These are phyloP conservation scores for Drosophila kanekoi DNA, from an alignment of 2,888 invertebrate genomes.

Conservation along the genomic window DNA sequence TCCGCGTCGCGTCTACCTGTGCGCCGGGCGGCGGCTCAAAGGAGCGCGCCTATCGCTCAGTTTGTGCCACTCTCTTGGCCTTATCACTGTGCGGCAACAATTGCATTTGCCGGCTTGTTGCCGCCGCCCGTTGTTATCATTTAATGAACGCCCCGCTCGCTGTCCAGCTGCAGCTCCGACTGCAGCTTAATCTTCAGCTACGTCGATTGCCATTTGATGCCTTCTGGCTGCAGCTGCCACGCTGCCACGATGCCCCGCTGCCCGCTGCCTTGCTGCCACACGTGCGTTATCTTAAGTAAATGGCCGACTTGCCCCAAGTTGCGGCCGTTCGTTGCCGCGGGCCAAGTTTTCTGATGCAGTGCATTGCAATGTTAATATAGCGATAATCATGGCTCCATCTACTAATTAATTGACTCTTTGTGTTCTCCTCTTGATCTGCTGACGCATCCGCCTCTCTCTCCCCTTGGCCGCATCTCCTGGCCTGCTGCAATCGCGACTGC, in stretches of 20 bases:
- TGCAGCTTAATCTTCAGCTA: constrained; percentile 22
- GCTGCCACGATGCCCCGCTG: constrained; percentile 5
- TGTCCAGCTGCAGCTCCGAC: constrained; percentile 21
- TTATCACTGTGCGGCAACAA: constrained; percentile 49
- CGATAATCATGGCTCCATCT: constrained; percentile 85
- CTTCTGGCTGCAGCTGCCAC: constrained; percentile 3
- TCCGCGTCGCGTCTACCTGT: constrained; percentile 14
- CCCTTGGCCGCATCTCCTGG: background rate
- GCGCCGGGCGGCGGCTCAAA: constrained; percentile 30
- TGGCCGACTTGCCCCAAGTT: constrained; percentile 51
- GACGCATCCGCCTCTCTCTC: constrained; percentile 5
- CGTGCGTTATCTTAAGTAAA: constrained; percentile 82
- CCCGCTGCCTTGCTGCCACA: constrained; percentile 45
- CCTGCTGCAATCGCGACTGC: constrained; percentile 12
- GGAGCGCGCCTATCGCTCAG: constrained; percentile 4
- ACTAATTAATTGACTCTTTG: constrained; percentile 86
- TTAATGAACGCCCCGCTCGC: constrained; percentile 70
- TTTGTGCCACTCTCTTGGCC: constrained; percentile 15
- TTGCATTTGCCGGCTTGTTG: constrained; percentile 37
- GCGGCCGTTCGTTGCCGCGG: background rate
- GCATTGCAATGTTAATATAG: constrained; percentile 78
- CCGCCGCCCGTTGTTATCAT: constrained; percentile 69
- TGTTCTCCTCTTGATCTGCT: constrained; percentile 69
- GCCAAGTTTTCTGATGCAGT: constrained; percentile 11
- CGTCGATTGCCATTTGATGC: constrained; percentile 12